A percentile compares a stretch with the other conserved stretches of the same genome.
Evolutionary conservation across 2,113 vertebrate genomes (phyloP).

Genomic region (Rhynchopsitta pachyrhyncha): DNA sequence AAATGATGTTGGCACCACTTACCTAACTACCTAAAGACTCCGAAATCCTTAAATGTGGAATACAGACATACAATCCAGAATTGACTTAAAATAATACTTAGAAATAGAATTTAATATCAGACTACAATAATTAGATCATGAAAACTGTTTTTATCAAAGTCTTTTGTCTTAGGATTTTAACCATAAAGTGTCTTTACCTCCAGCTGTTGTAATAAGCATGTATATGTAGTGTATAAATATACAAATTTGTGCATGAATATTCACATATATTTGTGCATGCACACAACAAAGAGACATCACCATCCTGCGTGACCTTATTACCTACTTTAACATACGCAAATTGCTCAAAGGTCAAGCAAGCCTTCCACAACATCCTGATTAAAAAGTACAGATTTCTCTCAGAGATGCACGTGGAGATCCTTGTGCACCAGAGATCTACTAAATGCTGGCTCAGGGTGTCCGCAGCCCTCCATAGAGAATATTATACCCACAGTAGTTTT

Average conservation of each 20-base stretch:
- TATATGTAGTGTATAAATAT: neutral
- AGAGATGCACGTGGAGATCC: neutral
- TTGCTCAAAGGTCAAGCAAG: neutral
- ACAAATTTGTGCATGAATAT: neutral
- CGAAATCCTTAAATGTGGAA: neutral
- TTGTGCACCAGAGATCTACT: neutral
- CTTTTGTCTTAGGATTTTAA: neutral
- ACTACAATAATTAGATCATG: neutral
- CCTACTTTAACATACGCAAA: neutral
- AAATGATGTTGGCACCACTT: neutral
- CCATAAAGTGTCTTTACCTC: neutral
- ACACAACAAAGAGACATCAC: neutral
- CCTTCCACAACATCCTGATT: neutral
- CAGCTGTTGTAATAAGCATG: neutral
- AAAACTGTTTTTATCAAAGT: neutral
- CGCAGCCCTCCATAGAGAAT: rapidly evolving
- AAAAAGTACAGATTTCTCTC: neutral
- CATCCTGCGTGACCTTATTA: neutral
- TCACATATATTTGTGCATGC: rapidly evolving
- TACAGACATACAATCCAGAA: neutral
- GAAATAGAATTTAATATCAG: neutral
- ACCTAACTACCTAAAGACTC: neutral
- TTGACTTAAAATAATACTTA: neutral
- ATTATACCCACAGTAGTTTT: neutral
- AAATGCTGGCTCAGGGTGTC: rapidly evolving